phyloP scores from a whole-genome alignment of 2,888 invertebrate genomes.

The Chorisops tibialis region DNA sequence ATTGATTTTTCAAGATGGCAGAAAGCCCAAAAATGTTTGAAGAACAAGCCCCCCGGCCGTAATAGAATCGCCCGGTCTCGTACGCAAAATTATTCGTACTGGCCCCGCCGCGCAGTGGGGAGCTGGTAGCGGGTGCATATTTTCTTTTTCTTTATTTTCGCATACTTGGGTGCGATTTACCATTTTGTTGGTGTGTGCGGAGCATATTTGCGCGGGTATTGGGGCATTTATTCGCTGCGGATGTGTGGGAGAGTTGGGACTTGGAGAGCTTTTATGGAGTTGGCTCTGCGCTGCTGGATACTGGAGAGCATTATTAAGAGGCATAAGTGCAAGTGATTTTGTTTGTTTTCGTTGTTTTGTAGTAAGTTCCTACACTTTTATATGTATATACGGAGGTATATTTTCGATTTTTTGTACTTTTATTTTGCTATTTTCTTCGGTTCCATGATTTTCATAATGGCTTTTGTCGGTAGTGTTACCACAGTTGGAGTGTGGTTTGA shows the following conservation, averaged over 20 bases:
- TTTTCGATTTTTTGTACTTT: too few species aligned
- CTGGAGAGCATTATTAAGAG: neutral
- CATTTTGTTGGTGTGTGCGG: conserved; percentile 11
- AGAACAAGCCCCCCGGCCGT: conserved; percentile 28
- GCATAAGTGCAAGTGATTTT: neutral
- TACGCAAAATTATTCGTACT: conserved; percentile 27
- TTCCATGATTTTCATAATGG: conserved; percentile 9
- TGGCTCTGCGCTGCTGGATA: neutral
- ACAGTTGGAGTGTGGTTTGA: neutral
- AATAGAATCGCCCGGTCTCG: conserved; percentile 29
- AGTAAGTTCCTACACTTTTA: neutral
- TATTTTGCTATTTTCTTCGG: conserved; percentile 8
- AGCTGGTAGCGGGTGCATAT: conserved; percentile 23
- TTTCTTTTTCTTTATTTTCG: conserved; percentile 22
- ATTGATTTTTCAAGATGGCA: neutral
- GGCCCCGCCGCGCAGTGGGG: conserved; percentile 10
- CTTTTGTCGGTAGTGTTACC: neutral
- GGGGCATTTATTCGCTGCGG: neutral
- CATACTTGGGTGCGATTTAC: conserved; percentile 11
- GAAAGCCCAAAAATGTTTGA: conserved; percentile 10
- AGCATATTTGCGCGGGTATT: conserved; percentile 9
- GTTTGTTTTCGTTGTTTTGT: conserved; percentile 10
- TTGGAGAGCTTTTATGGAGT: neutral
- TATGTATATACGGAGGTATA: too few species aligned
- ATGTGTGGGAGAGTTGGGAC: too few species aligned